Base-by-base conservation (phyloP, 2,113 vertebrate species). In the Channa argus region DNA sequence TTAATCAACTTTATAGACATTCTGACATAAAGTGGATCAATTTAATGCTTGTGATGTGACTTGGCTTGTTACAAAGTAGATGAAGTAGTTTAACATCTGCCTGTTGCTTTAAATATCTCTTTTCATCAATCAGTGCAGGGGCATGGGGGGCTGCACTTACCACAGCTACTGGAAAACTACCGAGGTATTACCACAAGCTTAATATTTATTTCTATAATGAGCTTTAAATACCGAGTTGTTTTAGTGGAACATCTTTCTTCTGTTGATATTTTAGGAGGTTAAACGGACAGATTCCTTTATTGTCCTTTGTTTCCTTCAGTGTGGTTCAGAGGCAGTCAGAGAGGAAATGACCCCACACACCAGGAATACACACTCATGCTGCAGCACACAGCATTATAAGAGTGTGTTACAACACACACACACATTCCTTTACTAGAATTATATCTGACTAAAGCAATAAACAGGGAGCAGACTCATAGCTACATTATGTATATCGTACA, bases 271-370 rank as follows among this genome's bases (percentile, higher is more conserved):
- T 54, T 0, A 13, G 14, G 43, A n/a, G 36, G 9, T 41, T 37
- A 5, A 49, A 34, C 8, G 74, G 85, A 71, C 11, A 49, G 52
- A 75, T 72, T 78, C 43, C 51, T 69, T 65, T 44, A 24, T 24
- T 24, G 24, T 79, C 56, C 61, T 75, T 79, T 77, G 53, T 86
- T 80, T 87, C 55, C 75, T 64, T 71, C 70, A 2, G 62, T 36
- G 74, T 83, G 84, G 88, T 85, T 87, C 82, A 88, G 69, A 86
- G 33, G 51, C 79, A 58, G 36, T n/a, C 65, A 60, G 77, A 68
- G 59, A 89, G 88, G 85, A 92, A 91, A 91, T 86, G 70, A 87
- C 84, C 69, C 64, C 61, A 80, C 72, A 58, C 77, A 79, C 85
- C 75, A 88, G 80, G 74, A 88, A 86, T 74, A 91, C 84, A 86